Percentiles rank a stretch among this genome's conserved stretches.
phyloP scores from a whole-genome alignment of 2,888 invertebrate genomes.

The Octodonta nipae region DNA sequence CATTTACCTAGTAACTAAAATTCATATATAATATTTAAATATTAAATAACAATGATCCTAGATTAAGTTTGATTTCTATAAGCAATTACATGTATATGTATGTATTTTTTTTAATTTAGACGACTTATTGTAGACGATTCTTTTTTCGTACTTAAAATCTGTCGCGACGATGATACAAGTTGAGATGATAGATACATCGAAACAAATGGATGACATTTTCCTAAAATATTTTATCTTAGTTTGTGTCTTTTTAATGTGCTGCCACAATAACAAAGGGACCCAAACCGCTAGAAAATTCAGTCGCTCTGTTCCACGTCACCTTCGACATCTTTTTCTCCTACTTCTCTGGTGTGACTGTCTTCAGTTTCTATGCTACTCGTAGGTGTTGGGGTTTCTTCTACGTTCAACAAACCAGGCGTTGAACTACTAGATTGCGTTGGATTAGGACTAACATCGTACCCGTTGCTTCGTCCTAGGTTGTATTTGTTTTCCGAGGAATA shows the following conservation, averaged over 20 bases:
- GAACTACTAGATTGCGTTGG: slow-evolving; percentile 5
- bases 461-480: slow-evolving; percentile 19
- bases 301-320: slow-evolving; percentile 47
- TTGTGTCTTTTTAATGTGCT: slow-evolving; percentile 29
- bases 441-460: slow-evolving; percentile 2
- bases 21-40: slow-evolving; percentile 26
- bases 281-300: slow-evolving; percentile 25
- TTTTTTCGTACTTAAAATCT: slow-evolving; percentile 11
- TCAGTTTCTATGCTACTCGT: slow-evolving; percentile 47
- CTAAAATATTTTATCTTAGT: slow-evolving; percentile 19
- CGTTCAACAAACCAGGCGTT: slow-evolving; percentile 23
- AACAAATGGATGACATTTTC: slow-evolving; percentile 14
- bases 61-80: slow-evolving; percentile 35
- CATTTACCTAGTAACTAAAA: slow-evolving; percentile 27
- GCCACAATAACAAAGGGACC: slow-evolving; percentile 24
- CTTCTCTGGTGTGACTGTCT: slow-evolving; percentile 41
- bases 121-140: too few species aligned
- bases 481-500: slow-evolving; percentile 26
- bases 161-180: slow-evolving; percentile 16
- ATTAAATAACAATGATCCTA: slow-evolving; percentile 38
- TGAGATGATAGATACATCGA: slow-evolving; percentile 24
- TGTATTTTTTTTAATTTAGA: too few species aligned
- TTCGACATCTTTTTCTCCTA: slow-evolving; percentile 43
- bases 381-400: slow-evolving; percentile 42
- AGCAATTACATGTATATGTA: slow-evolving; percentile 25